Evolutionary conservation across 2,888 invertebrate species (phyloP), one percentile per base, ranked within the genome.

Genomic region (Heliconius erato): DNA sequence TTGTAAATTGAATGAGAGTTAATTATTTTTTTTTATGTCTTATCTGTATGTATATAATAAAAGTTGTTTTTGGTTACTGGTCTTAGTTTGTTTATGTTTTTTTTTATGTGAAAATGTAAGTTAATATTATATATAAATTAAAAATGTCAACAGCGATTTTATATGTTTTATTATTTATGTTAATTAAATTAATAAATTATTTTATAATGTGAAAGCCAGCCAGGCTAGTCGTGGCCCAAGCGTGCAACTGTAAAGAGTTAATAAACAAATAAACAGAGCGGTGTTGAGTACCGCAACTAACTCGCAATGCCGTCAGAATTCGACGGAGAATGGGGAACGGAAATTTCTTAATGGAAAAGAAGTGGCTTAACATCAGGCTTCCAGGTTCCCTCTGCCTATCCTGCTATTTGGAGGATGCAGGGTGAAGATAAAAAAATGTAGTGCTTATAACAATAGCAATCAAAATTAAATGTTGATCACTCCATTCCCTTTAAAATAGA

Each of bases 1-100:
- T 77, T 74, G 74, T 78, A 86, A 86, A 86, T 86, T 86, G 84
- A 86, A 85, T 82, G 84, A 74, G 63, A 44, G 79, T 63, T 86
- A 86, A 87, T 87, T 85, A 86, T 84, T 84, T 87, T 85, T 87
- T 77, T 78, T 78, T 44, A 67, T 76, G 16, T 40, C 16, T 59
- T 76, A 78, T 78, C 65, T 77, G 26, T 78, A 49, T 63, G 40
- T 77, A 65, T 28, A 67, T 28, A 19, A 28, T 76, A n/a, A 63
- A 23, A 76, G 76, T 76, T 63, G 28, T 49, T 78, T 78, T 78
- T 78, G 67, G 78, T 35, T 28, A 6, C 5, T 65, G 5, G 19
- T 12, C 23, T 67, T 44, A 63, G 35, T 76, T 76, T 77, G 44
- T 44, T 63, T 44, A 65, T 19, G 12, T 77, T 65, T 77, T 63